A percentile compares a stretch with the other conserved stretches of the same genome.
Conservation (phyloP, 2,888 invertebrate species). For the Pherbina coryleti region DNA sequence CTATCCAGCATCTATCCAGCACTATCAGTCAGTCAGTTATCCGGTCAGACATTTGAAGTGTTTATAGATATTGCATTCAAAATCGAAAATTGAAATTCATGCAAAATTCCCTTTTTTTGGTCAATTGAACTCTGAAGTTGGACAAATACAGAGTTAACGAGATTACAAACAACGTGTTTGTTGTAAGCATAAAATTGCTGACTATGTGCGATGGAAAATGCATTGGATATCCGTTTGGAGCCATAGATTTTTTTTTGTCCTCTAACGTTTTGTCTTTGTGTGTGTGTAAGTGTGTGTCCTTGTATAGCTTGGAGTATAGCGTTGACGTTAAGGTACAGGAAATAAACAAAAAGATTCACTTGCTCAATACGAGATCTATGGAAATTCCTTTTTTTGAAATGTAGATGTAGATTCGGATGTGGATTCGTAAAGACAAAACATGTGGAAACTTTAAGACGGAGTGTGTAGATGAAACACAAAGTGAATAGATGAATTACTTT, state of each 20-base stretch:
- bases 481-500: no score
- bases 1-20: neutral
- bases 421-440: no score
- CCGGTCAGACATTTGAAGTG: conserved; percentile 59
- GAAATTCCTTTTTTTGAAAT: no score
- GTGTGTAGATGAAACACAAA: no score
- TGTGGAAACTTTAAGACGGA: no score
- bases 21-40: neutral
- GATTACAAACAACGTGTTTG: conserved; percentile 33
- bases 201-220: conserved; percentile 14
- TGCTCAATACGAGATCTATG: no score
- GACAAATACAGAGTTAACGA: conserved; percentile 47
- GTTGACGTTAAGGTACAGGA: no score
- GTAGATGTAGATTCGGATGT: no score
- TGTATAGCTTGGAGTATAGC: no score
- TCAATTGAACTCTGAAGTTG: conserved; percentile 53
- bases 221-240: neutral
- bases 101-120: conserved; percentile 50
- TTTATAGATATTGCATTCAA: conserved; percentile 61
- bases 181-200: conserved; percentile 22
- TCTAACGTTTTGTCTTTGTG: no score
- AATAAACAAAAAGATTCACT: no score
- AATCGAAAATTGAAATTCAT: conserved; percentile 51
- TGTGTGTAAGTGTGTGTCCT: no score
- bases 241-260: neutral